Base-by-base conservation (phyloP, 2,888 invertebrate genomes). In the Tenthredo notha region DNA sequence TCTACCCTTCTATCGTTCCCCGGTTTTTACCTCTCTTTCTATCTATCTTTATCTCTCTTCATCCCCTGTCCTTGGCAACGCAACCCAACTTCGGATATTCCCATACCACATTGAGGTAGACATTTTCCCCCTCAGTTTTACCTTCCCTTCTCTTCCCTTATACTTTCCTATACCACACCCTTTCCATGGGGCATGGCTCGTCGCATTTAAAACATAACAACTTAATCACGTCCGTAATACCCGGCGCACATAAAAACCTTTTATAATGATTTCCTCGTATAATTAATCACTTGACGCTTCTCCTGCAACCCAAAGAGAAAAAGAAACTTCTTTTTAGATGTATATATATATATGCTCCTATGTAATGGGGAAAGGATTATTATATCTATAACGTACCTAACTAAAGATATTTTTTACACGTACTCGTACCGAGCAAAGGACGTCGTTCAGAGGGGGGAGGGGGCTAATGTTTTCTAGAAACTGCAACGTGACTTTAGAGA, bases 211-310 rank as follows among this genome's bases (percentile, higher is more conserved):
- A 85, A 85, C 82, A 85, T 82, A 85, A 85, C 85, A 85, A 85
- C 85, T 85, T 85, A 85, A 85, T 85, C 85, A 85, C 82, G 85
- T 82, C 77, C 70, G 82, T 85, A 80, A 72, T 85, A 85, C 43
- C 85, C 37, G 54, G 70, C 47, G 80, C 33, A 37, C 70, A 40
- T 85, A 82, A 85, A 85, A 85, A 85, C 70, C 54, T 85, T 85
- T 85, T 85, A 85, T 85, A 84, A 83, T 83, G 83, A 83, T 83
- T 83, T 83, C 83, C 65, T 67, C 83, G 83, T 83, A 80, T 80
- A 83, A 83, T 83, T 83, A 83, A 83, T 83, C 83, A 83, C 83
- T 83, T 50, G 67, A 67, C 83, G 83, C 83, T 83, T 83, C 67
- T 80, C n/a, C 54, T 15, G 40, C n/a, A 40, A 37, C 25, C 18